Evolutionary conservation across 2,797 vertebrate species (phyloP).

Genomic region (Peromyscus attwateri): DNA sequence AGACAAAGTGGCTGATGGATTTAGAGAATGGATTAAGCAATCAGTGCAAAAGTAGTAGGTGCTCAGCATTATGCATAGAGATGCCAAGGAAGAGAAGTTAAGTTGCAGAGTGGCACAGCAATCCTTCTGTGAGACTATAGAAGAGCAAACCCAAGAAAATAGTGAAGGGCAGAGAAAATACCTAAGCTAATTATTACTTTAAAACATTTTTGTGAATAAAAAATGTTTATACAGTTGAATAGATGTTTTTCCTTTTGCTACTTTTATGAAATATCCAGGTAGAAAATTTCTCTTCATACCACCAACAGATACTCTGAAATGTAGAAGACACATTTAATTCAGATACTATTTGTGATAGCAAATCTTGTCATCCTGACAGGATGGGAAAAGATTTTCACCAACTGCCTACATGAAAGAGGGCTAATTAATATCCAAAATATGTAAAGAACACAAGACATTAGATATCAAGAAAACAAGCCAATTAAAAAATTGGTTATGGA

Average conservation of each 20-base stretch:
- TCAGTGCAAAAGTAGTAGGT: neutral
- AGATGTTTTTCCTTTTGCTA: neutral
- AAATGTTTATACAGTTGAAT: constrained; percentile 30
- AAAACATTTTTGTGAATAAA: constrained; percentile 52
- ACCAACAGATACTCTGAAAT: neutral
- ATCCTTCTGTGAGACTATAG: constrained; percentile 20
- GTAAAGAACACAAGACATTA: neutral
- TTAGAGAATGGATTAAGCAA: neutral
- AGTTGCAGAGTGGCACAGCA: neutral
- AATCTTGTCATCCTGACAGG: neutral
- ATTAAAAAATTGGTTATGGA: neutral
- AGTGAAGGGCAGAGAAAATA: constrained; percentile 9
- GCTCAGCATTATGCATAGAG: neutral
- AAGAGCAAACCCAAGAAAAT: constrained; percentile 40
- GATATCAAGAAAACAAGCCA: neutral
- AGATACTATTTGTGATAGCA: neutral
- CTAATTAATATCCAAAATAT: neutral
- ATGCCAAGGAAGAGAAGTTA: constrained; percentile 23
- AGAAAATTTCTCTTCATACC: constrained; percentile 15
- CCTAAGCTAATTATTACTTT: neutral
- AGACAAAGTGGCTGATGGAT: neutral
- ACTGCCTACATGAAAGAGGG: neutral
- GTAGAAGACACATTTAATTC: constrained; percentile 16
- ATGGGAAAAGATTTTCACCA: neutral
- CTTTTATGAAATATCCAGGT: neutral